Percentiles rank a stretch among this genome's conserved stretches.
Conservation (phyloP, 92 coral and sea anemone species). For the Nematostella vectensis region DNA sequence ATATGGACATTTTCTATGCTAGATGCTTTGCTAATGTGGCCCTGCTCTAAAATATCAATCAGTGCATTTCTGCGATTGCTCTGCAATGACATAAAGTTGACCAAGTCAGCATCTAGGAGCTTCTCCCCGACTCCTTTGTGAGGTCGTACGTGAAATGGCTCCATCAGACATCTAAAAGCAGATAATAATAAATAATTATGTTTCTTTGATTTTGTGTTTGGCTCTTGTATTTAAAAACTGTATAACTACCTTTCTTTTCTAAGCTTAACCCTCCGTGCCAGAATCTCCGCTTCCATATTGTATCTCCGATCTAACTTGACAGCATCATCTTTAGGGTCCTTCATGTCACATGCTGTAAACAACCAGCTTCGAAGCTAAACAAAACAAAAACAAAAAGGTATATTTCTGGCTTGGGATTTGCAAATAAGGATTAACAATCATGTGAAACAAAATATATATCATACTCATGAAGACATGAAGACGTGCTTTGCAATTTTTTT, state of each 20-base stretch:
- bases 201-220: too few relatives aligned
- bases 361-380: conserved; percentile 4
- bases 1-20: conserved; percentile 7
- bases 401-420: too few relatives aligned
- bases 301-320: background rate
- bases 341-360: conserved; percentile 3
- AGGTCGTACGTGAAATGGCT: background rate
- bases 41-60: background rate
- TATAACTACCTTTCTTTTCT: conserved; percentile 13
- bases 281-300: conserved; percentile 8
- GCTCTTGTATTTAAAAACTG: too few relatives aligned
- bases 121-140: conserved; percentile 9
- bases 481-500: too few relatives aligned
- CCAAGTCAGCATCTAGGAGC: conserved; percentile 3
- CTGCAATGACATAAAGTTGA: background rate
- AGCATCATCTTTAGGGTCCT: conserved; percentile 17
- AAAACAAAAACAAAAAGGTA: too few relatives aligned
- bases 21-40: conserved; percentile 2
- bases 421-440: too few relatives aligned
- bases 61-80: conserved; percentile 4
- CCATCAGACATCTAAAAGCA: background rate
- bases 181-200: too few relatives aligned
- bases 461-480: too few relatives aligned
- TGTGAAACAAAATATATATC: too few relatives aligned
- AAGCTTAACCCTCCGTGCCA: conserved; percentile 13